Base-by-base conservation (phyloP, 2,888 invertebrate species). In the Litoditis marina region DNA sequence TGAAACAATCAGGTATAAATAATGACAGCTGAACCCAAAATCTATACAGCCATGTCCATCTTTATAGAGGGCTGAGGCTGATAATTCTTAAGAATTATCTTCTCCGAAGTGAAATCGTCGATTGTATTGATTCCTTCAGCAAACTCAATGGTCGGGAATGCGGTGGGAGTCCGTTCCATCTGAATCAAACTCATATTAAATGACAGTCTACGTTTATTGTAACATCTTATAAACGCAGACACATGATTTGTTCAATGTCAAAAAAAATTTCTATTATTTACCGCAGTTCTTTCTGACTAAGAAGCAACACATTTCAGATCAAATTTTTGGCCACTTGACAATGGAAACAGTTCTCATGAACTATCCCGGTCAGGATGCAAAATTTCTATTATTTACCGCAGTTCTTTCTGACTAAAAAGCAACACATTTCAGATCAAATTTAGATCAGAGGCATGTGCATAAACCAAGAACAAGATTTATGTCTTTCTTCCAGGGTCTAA, bases 11-110 rank as follows among this genome's bases (percentile, higher is more conserved):
- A n/a, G n/a, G n/a, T n/a, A n/a, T n/a, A n/a, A n/a, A n/a, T n/a
- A n/a, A n/a, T n/a, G n/a, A n/a, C n/a, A n/a, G n/a, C n/a, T n/a
- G n/a, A n/a, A n/a, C n/a, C 42, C n/a, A 34, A 16, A 58, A 8
- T 4, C 53, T 31, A 80, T 25, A 91, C 89, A 68, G 93, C 92
- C 92, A 95, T 94, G 81, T 90, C 88, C 94, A 95, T 94, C 63
- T 88, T 87, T 76, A 96, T 91, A 84, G 91, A 91, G 3, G 91
- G 89, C 84, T 94, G 89, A 11, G 94, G 93, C 66, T 90, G 88
- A 82, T 96, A 96, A 61, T 88, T 89, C 65, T 88, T 87, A 13
- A 96, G 84, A 74, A 91, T 88, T 83, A 96, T 92, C 85, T 95
- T 93, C 65, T 92, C 91, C 79, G 87, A 87, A 36, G 80, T 83